Conservation (phyloP, 2,113 vertebrate species). For the Copsychus sechellarum region DNA sequence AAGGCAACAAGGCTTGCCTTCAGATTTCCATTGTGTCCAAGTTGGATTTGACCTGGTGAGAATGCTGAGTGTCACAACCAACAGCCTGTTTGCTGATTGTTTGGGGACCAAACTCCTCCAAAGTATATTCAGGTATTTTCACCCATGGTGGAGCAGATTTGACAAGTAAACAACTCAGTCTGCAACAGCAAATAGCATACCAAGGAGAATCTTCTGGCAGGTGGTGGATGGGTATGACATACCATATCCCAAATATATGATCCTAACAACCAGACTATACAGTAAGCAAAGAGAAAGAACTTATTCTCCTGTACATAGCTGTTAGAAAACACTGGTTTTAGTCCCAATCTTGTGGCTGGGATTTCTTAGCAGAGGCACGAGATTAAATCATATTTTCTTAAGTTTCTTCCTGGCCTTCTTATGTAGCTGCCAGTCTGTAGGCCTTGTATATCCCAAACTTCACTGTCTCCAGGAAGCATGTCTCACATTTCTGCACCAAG, state of each 20-base stretch:
- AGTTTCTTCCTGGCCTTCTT: neutral
- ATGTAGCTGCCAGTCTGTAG: neutral
- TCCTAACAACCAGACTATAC: neutral
- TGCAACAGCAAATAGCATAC: neutral
- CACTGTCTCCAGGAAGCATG: neutral
- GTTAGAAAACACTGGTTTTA: neutral
- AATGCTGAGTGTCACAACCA: rapidly evolving
- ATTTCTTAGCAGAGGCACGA: neutral
- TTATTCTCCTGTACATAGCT: neutral
- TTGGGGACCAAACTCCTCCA: neutral
- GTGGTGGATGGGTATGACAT: neutral
- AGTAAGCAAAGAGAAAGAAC: neutral
- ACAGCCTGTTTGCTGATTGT: neutral
- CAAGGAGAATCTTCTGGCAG: neutral
- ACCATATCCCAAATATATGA: neutral
- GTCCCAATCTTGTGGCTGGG: neutral
- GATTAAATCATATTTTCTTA: neutral
- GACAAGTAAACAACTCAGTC: neutral
- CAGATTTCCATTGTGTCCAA: neutral
- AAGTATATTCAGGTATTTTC: neutral
- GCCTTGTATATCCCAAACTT: neutral
- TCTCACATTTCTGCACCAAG: neutral
- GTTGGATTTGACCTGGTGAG: neutral
- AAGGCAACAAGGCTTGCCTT: neutral
- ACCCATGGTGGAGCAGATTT: neutral